Base-by-base conservation (phyloP, 92 coral and sea anemone species). In the Porites cylindrica region DNA sequence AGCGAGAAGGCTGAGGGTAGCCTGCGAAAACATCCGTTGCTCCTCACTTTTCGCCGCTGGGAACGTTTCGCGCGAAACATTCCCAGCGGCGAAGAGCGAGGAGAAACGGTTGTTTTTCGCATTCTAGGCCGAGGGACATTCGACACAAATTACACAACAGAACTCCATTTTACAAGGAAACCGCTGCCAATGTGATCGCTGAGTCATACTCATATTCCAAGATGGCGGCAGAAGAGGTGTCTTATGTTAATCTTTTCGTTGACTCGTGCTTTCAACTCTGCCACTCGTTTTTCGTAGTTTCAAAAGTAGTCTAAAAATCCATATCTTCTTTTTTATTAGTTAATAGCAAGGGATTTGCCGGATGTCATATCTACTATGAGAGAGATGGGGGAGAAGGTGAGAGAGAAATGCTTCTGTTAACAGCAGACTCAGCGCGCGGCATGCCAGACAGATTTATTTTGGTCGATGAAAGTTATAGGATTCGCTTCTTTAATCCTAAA, bases 281-380 rank as follows among this genome's bases (percentile, higher is more conserved):
- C 7, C 72, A 66, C 70, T 5, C 24, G 32, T 66, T 0, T 32
- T 72, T 8, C 7, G 12, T 53, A 26, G 56, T 14, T 20, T 5
- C 12, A 8, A 38, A 38, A 38, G 53, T 77, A 53, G 1, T 21
- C 72, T 50, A 72, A 29, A 47, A 51, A 62, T 6, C 64, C 6
- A 7, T 67, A 60, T 81, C 24, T 61, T 26, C 61, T 3, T 64
- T 81, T 50, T 61, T 26, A 74, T 12, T 77, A 97, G 99, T 67
- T 92, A 86, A 91, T 95, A 62, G 99, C 97, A 13, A 93, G 92
- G 72, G 99, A 97, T 91, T 84, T 97, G 74, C 98, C 99, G 58
- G 96, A 93, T 83, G 91, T 88, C 53, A 91, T 95, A 69, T 89
- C 96, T 47, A 70, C 92, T 21, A 85, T 97, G 75, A 78, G 95